Evolutionary conservation across 2,888 invertebrate species (phyloP).

Genomic region (Auanema freiburgensis): DNA sequence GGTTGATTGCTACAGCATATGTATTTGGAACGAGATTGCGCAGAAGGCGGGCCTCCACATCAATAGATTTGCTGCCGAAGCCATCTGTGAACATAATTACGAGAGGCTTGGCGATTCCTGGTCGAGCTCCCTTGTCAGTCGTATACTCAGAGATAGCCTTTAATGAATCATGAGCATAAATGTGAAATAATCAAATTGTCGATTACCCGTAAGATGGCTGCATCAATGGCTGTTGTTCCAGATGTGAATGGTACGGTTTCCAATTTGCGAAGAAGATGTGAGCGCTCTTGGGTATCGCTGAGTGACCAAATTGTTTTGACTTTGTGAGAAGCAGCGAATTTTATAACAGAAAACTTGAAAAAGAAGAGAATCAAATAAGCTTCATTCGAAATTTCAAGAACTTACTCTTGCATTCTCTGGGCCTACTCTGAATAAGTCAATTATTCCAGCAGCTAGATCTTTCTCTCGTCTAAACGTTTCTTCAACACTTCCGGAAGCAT

Average conservation of each 20-base stretch:
- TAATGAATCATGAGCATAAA: background rate
- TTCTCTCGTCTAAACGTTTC: slow-evolving; percentile 52
- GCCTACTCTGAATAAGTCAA: slow-evolving; percentile 39
- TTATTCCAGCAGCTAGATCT: slow-evolving; percentile 43
- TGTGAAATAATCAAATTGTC: background rate
- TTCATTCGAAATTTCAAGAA: background rate
- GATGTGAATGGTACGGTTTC: slow-evolving; percentile 33
- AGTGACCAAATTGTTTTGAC: slow-evolving; percentile 46
- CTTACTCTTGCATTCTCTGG: slow-evolving; percentile 46
- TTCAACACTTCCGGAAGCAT: slow-evolving; percentile 50
- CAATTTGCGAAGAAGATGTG: slow-evolving; percentile 25
- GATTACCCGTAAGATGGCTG: slow-evolving; percentile 37
- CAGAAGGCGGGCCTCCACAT: slow-evolving; percentile 34
- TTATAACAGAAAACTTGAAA: slow-evolving; percentile 37
- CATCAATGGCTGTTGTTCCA: slow-evolving; percentile 50
- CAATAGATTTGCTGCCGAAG: slow-evolving; percentile 39
- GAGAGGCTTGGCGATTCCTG: slow-evolving; percentile 41
- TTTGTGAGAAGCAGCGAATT: slow-evolving; percentile 50
- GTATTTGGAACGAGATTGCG: slow-evolving; percentile 42
- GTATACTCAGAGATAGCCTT: slow-evolving; percentile 47
- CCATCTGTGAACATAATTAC: slow-evolving; percentile 56
- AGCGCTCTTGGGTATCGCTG: slow-evolving; percentile 21
- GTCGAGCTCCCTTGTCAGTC: slow-evolving; percentile 40
- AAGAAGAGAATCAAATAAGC: background rate
- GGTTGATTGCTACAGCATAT: slow-evolving; percentile 53